phyloP scores from a whole-genome alignment of 2,888 invertebrate species.

The Nephrotoma appendiculata region DNA sequence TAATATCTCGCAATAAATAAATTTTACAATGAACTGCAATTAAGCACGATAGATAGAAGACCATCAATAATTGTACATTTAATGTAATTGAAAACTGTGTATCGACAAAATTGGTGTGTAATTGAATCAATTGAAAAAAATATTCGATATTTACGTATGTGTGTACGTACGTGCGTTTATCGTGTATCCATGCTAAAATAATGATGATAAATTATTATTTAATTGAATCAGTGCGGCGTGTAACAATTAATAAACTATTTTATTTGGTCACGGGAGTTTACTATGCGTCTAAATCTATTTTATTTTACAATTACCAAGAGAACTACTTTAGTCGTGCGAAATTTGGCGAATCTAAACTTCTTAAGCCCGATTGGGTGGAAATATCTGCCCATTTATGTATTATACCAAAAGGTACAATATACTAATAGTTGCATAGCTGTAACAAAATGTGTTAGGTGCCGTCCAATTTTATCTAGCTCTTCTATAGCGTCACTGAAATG shows the following conservation, averaged over 20 bases:
- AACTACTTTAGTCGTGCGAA: too few species aligned
- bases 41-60: neutral
- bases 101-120: neutral
- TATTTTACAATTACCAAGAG: too few species aligned
- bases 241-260: neutral
- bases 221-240: neutral
- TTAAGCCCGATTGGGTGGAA: too few species aligned
- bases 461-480: too few species aligned
- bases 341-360: too few species aligned
- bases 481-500: too few species aligned
- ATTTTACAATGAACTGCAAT: neutral
- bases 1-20: neutral
- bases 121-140: neutral
- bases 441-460: too few species aligned
- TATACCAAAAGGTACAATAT: too few species aligned
- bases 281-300: too few species aligned
- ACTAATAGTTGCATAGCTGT: too few species aligned
- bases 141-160: neutral
- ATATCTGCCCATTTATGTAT: too few species aligned
- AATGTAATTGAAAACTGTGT: neutral
- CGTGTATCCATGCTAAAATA: neutral
- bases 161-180: neutral
- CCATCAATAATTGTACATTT: neutral
- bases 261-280: too few species aligned
- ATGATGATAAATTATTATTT: neutral